Evolutionary conservation across 2,888 invertebrate genomes (phyloP).

Genomic region (Julus scandinavius): DNA sequence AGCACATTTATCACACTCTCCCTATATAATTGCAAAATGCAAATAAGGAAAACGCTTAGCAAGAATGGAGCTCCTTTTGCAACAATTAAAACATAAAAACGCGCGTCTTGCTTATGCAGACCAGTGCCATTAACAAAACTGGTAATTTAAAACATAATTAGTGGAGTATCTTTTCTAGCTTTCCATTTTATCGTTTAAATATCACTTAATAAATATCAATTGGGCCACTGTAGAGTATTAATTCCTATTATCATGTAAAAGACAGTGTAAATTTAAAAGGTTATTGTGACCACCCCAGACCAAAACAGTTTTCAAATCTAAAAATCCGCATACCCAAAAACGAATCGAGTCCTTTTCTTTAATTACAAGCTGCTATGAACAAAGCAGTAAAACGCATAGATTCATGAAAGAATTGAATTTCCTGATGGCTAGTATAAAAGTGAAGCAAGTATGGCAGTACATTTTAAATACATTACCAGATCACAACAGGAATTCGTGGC

Average conservation of each 20-base stretch:
- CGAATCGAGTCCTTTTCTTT: neutral
- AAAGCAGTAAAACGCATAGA: neutral
- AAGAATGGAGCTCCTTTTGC: neutral
- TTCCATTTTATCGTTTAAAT: conserved; percentile 9
- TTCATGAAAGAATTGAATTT: neutral
- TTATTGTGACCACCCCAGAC: conserved; percentile 6
- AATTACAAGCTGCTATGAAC: neutral
- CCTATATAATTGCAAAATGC: neutral
- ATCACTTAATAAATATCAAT: conserved; percentile 29
- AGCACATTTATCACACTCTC: neutral
- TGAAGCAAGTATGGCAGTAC: neutral
- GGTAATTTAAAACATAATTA: conserved; percentile 25
- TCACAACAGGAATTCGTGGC: neutral
- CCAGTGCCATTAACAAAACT: neutral
- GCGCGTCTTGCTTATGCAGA: neutral
- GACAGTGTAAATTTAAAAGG: neutral
- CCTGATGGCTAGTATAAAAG: neutral
- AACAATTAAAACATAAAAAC: neutral
- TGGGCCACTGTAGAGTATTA: neutral
- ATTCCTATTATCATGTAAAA: conserved; percentile 1
- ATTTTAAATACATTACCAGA: neutral
- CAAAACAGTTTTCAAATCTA: conserved; percentile 5
- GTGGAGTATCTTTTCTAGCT: neutral
- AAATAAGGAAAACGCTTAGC: conserved; percentile 6
- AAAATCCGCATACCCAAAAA: neutral